Conservation (phyloP, 2,113 vertebrate genomes). For the Eleginops maclovinus region DNA sequence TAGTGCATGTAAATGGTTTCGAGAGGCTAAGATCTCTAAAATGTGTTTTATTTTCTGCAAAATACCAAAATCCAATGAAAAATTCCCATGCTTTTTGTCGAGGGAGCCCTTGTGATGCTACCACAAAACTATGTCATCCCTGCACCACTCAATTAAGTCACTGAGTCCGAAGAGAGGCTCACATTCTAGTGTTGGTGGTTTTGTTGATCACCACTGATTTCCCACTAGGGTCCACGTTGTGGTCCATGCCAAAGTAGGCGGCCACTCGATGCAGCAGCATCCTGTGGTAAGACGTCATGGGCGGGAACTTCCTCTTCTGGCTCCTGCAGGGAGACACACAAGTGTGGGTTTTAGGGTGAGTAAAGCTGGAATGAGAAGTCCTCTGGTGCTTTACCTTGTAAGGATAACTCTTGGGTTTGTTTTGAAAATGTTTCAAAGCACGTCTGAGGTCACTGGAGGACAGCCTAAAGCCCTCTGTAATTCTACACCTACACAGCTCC, state of each 20-base stretch:
- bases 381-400: slow-evolving; percentile 13
- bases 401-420: neutral
- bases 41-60: too few relatives aligned
- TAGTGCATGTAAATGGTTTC: too few relatives aligned
- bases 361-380: neutral
- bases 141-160: too few relatives aligned
- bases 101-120: too few relatives aligned
- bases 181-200: slow-evolving; percentile 99
- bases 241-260: slow-evolving; percentile 98
- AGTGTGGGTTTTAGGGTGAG: too few relatives aligned
- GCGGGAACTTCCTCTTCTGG: slow-evolving; percentile 97
- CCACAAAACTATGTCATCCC: too few relatives aligned
- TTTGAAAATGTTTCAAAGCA: neutral
- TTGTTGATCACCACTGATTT: slow-evolving; percentile 99
- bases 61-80: too few relatives aligned
- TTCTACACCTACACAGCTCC: neutral
- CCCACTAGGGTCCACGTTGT: slow-evolving; percentile 98
- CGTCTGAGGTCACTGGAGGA: slow-evolving; percentile 1
- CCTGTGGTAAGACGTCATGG: slow-evolving; percentile 99
- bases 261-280: slow-evolving; percentile 98
- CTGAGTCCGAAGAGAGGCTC: slow-evolving; percentile 65
- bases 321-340: slow-evolving; percentile 77
- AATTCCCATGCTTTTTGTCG: too few relatives aligned
- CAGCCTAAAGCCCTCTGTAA: neutral
- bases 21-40: too few relatives aligned